Percentiles rank a stretch among this genome's conserved stretches.
These are phyloP conservation scores for Criorhina ranunculi DNA, from an alignment of 2,888 invertebrate genomes.

Conservation along the genomic window DNA sequence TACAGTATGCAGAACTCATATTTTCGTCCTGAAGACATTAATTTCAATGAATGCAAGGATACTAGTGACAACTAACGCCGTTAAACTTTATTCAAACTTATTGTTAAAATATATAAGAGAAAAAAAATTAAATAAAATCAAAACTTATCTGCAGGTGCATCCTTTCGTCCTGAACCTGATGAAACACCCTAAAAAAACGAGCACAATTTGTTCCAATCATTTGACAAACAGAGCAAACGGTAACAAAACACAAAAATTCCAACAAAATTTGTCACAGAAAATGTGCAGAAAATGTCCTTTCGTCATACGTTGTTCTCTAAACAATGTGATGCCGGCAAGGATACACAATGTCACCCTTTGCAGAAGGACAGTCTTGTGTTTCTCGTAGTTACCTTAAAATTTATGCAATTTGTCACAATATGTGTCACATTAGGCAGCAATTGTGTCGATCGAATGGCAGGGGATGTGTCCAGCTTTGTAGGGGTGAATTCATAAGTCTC, in stretches of 20 bases:
- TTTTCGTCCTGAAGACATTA: conserved; percentile 86
- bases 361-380: conserved; percentile 20
- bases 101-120: conserved; percentile 59
- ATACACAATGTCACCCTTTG: conserved; percentile 50
- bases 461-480: conserved; percentile 39
- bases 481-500: conserved; percentile 51
- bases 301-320: conserved; percentile 83
- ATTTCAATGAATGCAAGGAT: conserved; percentile 82
- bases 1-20: conserved; percentile 89
- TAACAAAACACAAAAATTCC: conserved; percentile 60
- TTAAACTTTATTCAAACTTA: conserved; percentile 32
- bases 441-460: conserved; percentile 79
- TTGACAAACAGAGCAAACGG: conserved; percentile 81
- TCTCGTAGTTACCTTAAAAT: conserved; percentile 72
- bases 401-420: conserved; percentile 85
- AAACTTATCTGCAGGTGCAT: conserved; percentile 83
- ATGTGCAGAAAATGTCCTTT: conserved; percentile 84
- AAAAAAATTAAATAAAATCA: conserved; percentile 10
- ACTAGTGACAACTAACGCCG: conserved; percentile 79
- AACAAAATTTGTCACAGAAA: conserved; percentile 76
- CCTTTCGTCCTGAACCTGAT: conserved; percentile 61
- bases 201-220: conserved; percentile 82
- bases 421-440: conserved; percentile 85
- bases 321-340: conserved; percentile 36
- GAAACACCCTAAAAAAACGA: not conserved